Evolutionary conservation across 2,113 vertebrate genomes (phyloP).

Genomic region (Datnioides undecimradiatus): DNA sequence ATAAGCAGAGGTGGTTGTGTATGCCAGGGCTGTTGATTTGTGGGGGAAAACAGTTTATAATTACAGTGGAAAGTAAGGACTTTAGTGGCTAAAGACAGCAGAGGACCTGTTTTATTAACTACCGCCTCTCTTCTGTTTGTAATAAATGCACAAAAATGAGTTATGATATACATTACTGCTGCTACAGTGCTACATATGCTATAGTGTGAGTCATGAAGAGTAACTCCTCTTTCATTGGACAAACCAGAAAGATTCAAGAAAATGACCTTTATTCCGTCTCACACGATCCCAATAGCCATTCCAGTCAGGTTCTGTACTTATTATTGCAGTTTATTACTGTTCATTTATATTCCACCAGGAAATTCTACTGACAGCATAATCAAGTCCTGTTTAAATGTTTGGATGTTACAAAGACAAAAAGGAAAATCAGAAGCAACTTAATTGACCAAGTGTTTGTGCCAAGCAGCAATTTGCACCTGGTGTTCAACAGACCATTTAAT

Average conservation of each 20-base stretch:
- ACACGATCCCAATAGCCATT: not conserved
- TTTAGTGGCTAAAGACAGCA: too few species aligned
- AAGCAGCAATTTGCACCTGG: constrained; percentile 35
- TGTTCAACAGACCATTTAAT: constrained; percentile 23
- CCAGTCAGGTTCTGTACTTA: not conserved
- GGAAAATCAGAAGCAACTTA: constrained; percentile 3
- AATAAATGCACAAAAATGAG: not conserved
- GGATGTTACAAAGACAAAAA: constrained; percentile 4
- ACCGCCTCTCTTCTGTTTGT: not conserved
- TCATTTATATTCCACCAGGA: not conserved
- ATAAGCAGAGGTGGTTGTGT: too few species aligned
- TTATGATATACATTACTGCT: too few species aligned
- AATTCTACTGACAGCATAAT: not conserved
- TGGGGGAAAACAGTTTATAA: not conserved
- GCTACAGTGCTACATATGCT: too few species aligned
- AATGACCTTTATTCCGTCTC: too few species aligned
- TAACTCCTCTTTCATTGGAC: not conserved
- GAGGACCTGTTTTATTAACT: not conserved
- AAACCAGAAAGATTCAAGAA: not conserved
- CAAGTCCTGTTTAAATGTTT: not conserved
- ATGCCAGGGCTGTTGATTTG: too few species aligned
- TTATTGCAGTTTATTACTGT: not conserved
- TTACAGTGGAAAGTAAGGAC: too few species aligned
- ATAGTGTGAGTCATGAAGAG: not conserved
- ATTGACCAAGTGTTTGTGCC: constrained; percentile 3